These are phyloP conservation scores for Rosalia funebris DNA, from an alignment of 2,888 invertebrate species.

Conservation along the genomic window DNA sequence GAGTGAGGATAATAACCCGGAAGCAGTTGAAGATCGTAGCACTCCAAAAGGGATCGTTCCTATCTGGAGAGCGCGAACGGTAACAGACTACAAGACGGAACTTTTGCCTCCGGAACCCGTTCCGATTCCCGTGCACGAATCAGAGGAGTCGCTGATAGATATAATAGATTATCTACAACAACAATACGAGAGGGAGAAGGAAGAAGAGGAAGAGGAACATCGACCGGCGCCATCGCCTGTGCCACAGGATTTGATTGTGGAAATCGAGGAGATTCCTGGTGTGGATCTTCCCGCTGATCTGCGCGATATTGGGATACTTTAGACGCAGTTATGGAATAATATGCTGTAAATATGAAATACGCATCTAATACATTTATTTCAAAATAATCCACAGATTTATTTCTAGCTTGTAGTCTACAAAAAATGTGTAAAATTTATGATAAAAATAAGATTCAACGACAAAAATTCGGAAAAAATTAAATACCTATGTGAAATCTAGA, in stretches of 20 bases:
- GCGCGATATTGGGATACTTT: background rate
- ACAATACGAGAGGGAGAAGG: slow-evolving; percentile 64
- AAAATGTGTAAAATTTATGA: too few relatives aligned
- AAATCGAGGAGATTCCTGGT: slow-evolving; percentile 38
- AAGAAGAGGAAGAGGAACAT: slow-evolving; percentile 59
- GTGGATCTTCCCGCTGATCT: slow-evolving; percentile 36
- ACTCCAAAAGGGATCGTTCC: slow-evolving; percentile 63
- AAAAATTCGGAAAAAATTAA: too few relatives aligned
- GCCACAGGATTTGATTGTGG: slow-evolving; percentile 46
- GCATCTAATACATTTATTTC: too few relatives aligned
- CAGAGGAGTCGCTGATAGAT: slow-evolving; percentile 67
- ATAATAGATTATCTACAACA: slow-evolving; percentile 64
- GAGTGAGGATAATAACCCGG: slow-evolving; percentile 60
- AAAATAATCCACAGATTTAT: too few relatives aligned
- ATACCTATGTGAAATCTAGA: too few relatives aligned
- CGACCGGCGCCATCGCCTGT: slow-evolving; percentile 54
- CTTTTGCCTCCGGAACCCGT: slow-evolving; percentile 77
- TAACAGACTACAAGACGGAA: slow-evolving; percentile 75
- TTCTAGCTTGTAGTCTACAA: too few relatives aligned
- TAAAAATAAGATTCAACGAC: too few relatives aligned
- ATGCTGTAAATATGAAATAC: too few relatives aligned
- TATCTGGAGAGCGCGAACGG: slow-evolving; percentile 76
- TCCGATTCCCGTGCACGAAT: slow-evolving; percentile 74
- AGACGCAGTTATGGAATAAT: too few relatives aligned
- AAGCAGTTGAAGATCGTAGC: slow-evolving; percentile 49